Base-by-base conservation (phyloP, 2,797 vertebrate genomes). In the Threskiornis aethiopicus region DNA sequence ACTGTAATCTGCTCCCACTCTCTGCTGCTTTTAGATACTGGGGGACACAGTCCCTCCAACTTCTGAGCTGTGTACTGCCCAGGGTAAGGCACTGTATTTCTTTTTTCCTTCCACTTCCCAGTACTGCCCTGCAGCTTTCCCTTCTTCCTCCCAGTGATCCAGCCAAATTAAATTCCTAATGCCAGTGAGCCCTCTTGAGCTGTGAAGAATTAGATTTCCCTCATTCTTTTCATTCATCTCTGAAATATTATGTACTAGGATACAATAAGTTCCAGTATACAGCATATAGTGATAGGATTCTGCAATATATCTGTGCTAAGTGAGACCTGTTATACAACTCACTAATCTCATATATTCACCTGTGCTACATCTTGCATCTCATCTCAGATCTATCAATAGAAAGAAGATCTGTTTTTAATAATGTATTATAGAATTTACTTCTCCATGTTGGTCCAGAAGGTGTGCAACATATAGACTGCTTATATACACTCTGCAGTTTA, bases 101-200 rank as follows among this genome's bases (percentile, higher is more conserved):
- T 64, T 84, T 78, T 51, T 67, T 35, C 61, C 28, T 93, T 71
- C 47, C 5, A 24, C 49, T 90, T 94, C 64, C 75, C 59, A 55
- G 14, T 73, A 39, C 28, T 87, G 64, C 70, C 88, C 47, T 67
- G 55, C 31, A 82, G 26, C 81, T 89, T 96, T 77, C 44, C 33
- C 24, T 90, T 70, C 61, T 91, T 93, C 57, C 57, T 91, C 49
- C 24, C 54, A 64, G 35, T 70, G 77, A 84, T 77, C 42, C 80
- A 87, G 49, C 20, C 64, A 93, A 95, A 94, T 90, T 93, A 83
- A 93, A 93, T 90, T 92, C 67, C 58, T 95, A 85, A 80, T 81
- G 65, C 59, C 81, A 85, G 37, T 61, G 75, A 93, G 52, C 71
- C 67, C 52, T 87, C 84, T 75, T 85, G 71, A 95, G 88, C 72